phyloP scores from a whole-genome alignment of 2,888 invertebrate genomes.

The Drosophila bunnanda region DNA sequence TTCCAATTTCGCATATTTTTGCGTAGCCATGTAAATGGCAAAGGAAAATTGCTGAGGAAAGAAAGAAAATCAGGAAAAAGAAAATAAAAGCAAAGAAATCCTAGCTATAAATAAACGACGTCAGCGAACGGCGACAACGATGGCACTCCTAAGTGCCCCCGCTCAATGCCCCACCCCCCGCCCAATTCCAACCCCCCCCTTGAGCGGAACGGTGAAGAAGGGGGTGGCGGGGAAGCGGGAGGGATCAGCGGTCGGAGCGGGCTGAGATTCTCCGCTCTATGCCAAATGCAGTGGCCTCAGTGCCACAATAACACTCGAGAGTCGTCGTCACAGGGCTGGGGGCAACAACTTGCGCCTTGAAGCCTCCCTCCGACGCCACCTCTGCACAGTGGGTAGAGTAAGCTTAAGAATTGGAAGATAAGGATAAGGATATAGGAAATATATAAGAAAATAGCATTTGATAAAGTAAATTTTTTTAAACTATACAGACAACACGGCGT shows the following conservation, averaged over 20 bases:
- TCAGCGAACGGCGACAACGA: slow-evolving; percentile 54
- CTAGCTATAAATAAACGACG: slow-evolving; percentile 68
- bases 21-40: slow-evolving; percentile 65
- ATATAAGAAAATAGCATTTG: not conserved
- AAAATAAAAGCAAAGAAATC: slow-evolving; percentile 25
- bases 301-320: slow-evolving; percentile 45
- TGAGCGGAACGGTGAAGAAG: not conserved
- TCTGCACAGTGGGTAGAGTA: slow-evolving; percentile 14
- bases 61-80: slow-evolving; percentile 18
- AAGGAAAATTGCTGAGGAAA: slow-evolving; percentile 28
- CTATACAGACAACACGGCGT: not conserved
- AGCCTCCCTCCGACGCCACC: slow-evolving; percentile 4
- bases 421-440: not conserved
- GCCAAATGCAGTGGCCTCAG: slow-evolving; percentile 67
- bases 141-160: slow-evolving; percentile 56
- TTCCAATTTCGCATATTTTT: slow-evolving; percentile 40
- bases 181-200: not conserved
- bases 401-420: not conserved
- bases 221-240: not conserved
- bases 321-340: slow-evolving; percentile 49
- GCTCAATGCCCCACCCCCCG: not conserved
- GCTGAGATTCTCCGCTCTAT: slow-evolving; percentile 46
- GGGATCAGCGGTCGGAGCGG: slow-evolving; percentile 20
- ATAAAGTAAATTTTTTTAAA: no score
- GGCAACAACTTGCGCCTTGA: slow-evolving; percentile 28